A percentile compares a stretch with the other conserved stretches of the same genome.
Evolutionary conservation across 2,797 vertebrate genomes (phyloP).

Genomic region (Clarias pachynema): DNA sequence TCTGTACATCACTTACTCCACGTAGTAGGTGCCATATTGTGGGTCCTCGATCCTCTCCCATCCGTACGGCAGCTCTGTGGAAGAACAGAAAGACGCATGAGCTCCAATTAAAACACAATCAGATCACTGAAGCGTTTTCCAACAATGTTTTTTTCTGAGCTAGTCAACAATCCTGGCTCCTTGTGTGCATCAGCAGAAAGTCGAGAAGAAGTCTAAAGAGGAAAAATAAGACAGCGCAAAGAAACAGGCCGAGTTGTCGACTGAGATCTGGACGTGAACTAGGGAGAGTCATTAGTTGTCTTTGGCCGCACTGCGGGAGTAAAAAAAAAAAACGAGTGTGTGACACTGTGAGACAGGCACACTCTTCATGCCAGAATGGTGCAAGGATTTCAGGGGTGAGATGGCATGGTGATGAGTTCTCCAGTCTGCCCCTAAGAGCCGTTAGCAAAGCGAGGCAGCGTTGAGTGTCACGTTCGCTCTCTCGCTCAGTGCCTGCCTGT

Average conservation of each 20-base stretch:
- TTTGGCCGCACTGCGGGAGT: neutral
- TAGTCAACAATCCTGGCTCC: neutral
- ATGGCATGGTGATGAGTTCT: conserved; percentile 66
- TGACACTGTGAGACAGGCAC: conserved; percentile 19
- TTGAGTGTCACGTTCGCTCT: conserved; percentile 57
- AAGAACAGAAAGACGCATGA: conserved; percentile 33
- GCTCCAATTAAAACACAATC: conserved; percentile 38
- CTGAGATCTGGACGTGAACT: conserved; percentile 5
- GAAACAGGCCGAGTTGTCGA: neutral
- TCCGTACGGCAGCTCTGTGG: conserved; percentile 94
- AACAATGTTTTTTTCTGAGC: neutral
- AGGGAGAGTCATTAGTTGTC: conserved; percentile 18
- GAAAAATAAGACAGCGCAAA: neutral
- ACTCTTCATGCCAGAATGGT: conserved; percentile 66
- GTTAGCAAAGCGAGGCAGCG: conserved; percentile 60
- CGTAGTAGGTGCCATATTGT: conserved; percentile 93
- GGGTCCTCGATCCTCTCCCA: conserved; percentile 99
- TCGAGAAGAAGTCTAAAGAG: neutral
- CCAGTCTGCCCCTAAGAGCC: conserved; percentile 63
- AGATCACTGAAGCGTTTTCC: conserved; percentile 46
- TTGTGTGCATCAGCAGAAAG: neutral
- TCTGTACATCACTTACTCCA: conserved; percentile 86
- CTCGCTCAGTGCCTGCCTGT: conserved; percentile 36
- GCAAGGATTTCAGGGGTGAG: conserved; percentile 68
- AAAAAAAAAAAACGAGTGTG: conserved; percentile 11